Evolutionary conservation across 2,888 invertebrate species (phyloP).

Genomic region (Steinernema hermaphroditum): DNA sequence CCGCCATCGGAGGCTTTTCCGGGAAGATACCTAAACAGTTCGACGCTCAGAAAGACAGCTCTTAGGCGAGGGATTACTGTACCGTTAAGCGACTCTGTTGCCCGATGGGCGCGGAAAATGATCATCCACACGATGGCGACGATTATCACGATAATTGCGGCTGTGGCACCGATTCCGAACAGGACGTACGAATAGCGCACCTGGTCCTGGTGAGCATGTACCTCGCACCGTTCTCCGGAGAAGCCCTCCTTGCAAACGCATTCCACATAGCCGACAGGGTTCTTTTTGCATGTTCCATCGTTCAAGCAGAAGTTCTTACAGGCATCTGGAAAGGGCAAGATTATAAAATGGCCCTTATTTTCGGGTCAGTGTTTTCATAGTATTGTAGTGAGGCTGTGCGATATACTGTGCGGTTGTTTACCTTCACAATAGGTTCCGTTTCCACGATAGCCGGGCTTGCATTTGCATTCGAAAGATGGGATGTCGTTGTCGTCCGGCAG

Average conservation of each 20-base stretch:
- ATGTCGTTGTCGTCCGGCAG: constrained; percentile 65
- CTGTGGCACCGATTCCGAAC: constrained; percentile 20
- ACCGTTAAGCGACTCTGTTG: constrained; percentile 24
- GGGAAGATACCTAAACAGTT: constrained; percentile 18
- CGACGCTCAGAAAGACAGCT: background rate
- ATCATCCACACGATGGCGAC: constrained; percentile 64
- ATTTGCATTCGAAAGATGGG: constrained; percentile 77
- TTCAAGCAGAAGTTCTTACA: constrained; percentile 66
- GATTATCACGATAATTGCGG: constrained; percentile 44
- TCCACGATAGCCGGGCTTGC: constrained; percentile 88
- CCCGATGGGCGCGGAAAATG: constrained; percentile 48
- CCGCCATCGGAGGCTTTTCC: constrained; percentile 41
- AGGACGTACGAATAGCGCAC: background rate
- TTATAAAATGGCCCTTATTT: no score
- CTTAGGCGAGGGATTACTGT: background rate
- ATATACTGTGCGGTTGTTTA: constrained; percentile 29
- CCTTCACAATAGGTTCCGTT: constrained; percentile 65
- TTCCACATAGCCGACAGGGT: constrained; percentile 62
- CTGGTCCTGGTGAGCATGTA: constrained; percentile 28
- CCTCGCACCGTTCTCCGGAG: constrained; percentile 61
- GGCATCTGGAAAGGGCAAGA: constrained; percentile 54
- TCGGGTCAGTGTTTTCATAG: no score
- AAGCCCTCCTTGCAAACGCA: constrained; percentile 66
- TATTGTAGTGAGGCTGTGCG: background rate
- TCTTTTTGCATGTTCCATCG: constrained; percentile 66